Evolutionary conservation across 2,113 vertebrate genomes (phyloP).

Genomic region (Notothenia rossii): DNA sequence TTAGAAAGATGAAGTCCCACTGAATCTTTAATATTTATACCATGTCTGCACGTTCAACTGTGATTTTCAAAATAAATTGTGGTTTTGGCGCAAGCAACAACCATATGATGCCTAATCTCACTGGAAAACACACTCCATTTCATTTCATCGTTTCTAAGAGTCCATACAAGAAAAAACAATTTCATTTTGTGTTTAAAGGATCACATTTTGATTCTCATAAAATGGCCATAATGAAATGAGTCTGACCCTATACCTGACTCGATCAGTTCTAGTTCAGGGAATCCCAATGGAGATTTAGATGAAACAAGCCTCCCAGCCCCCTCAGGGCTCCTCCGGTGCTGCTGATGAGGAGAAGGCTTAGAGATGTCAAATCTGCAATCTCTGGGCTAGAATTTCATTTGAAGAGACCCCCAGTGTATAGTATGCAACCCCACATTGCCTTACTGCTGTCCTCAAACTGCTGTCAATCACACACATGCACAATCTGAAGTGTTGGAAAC

Average conservation of each 20-base stretch:
- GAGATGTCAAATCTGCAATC: constrained; percentile 68
- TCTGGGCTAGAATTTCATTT: constrained; percentile 68
- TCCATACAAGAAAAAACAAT: constrained; percentile 5
- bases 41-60: background rate
- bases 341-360: constrained; percentile 63
- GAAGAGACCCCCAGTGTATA: constrained; percentile 63
- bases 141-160: constrained; percentile 20
- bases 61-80: background rate
- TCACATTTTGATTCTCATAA: constrained; percentile 52
- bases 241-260: constrained; percentile 48
- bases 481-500: constrained; percentile 55
- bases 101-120: constrained; percentile 44
- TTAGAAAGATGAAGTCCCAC: background rate
- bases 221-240: constrained; percentile 61
- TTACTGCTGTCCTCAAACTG: constrained; percentile 65
- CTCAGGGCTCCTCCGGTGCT: constrained; percentile 35
- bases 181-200: constrained; percentile 35
- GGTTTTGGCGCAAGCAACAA: constrained; percentile 1
- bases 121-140: constrained; percentile 43
- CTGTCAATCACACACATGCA: constrained; percentile 54
- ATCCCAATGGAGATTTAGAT: constrained; percentile 55
- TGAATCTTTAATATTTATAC: background rate
- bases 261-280: constrained; percentile 48
- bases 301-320: constrained; percentile 34
- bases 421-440: constrained; percentile 24